Evolutionary conservation across 2,113 vertebrate species (phyloP), one percentile per base, ranked within the genome.

Genomic region (Malurus elegans): DNA sequence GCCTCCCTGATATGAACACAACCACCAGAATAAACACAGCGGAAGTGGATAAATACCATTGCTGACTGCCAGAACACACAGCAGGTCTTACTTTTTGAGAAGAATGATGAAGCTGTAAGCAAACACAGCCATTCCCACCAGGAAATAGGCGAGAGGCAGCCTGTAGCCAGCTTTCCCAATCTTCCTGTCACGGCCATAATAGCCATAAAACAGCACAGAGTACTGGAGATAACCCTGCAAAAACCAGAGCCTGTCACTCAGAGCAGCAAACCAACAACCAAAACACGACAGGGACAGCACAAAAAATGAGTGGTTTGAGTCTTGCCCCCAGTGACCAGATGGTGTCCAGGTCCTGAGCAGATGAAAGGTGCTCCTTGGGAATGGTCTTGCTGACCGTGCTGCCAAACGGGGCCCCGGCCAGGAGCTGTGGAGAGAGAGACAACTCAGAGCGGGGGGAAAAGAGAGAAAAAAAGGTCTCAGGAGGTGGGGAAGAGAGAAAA

Each of bases 261-360:
- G 72, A 93, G 13, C 48, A 51, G 29, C 10, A 61, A 61, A 66
- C 10, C 12, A 57, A 31, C 12, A 19, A 24, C 9, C 19, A 54
- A 25, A 74, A 62, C 31, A 79, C 10, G 71, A 71, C 12, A 61
- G 4, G 0, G 0, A 73, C 4, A 70, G 32, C 1, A 4, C 38
- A 85, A 89, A 87, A 6, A 69, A 73, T 10, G 20, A 78, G 82
- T 17, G 36, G 32, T 94, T 45, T 92, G 45, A 89, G 50, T 21
- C 99, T 99, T 98, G 97, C 99, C 99, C 99, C 99, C 3, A 99
- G 98, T 72, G 99, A 99, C 99, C 99, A 99, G 97, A 99, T 99
- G 96, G 99, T 99, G 98, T 99, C 99, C 98, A 99, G 97, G 94
- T 99, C 99, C 31, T 99, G 99, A 47, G 99, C 99, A 4, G 99